These are phyloP conservation scores for Pangasius mekongensis DNA, from an alignment of 2,797 vertebrate species.

Conservation along the genomic window DNA sequence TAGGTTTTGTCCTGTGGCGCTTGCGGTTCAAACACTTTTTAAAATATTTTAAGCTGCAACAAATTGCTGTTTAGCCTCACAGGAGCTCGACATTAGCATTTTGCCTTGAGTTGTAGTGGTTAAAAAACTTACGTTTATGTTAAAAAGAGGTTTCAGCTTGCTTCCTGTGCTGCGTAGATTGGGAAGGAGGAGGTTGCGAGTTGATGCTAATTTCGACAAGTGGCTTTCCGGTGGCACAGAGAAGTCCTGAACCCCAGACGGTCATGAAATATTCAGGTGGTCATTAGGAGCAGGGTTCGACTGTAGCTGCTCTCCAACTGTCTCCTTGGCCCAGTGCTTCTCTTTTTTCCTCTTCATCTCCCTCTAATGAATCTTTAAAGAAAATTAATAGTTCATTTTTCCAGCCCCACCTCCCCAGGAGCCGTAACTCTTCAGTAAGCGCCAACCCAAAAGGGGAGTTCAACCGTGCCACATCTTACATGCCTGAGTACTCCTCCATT, in stretches of 20 bases:
- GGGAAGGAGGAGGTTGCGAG: background rate
- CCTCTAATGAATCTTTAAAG: slow-evolving; percentile 56
- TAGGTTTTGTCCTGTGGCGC: slow-evolving; percentile 6
- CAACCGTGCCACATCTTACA: slow-evolving; percentile 35
- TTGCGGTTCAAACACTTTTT: slow-evolving; percentile 2
- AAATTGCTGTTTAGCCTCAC: slow-evolving; percentile 14
- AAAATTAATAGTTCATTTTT: slow-evolving; percentile 61
- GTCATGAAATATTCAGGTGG: slow-evolving; percentile 60
- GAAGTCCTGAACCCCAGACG: slow-evolving; percentile 28
- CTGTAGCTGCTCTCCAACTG: slow-evolving; percentile 10
- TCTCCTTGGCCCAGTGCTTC: slow-evolving; percentile 12
- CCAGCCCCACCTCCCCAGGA: background rate
- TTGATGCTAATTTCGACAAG: slow-evolving; percentile 24
- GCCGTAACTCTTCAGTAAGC: slow-evolving; percentile 15
- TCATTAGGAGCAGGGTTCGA: slow-evolving; percentile 50
- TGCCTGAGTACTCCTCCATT: slow-evolving; percentile 48
- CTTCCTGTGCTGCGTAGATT: background rate
- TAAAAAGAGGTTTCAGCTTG: background rate
- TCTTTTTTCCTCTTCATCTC: slow-evolving; percentile 43
- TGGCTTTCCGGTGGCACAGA: slow-evolving; percentile 16
- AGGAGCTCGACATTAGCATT: background rate
- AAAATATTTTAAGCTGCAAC: slow-evolving; percentile 10
- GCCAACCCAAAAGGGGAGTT: slow-evolving; percentile 7
- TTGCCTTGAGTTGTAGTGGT: background rate
- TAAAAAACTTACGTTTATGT: background rate